Evolutionary conservation across 2,113 vertebrate species (phyloP).

Genomic region (Elanoides forficatus): DNA sequence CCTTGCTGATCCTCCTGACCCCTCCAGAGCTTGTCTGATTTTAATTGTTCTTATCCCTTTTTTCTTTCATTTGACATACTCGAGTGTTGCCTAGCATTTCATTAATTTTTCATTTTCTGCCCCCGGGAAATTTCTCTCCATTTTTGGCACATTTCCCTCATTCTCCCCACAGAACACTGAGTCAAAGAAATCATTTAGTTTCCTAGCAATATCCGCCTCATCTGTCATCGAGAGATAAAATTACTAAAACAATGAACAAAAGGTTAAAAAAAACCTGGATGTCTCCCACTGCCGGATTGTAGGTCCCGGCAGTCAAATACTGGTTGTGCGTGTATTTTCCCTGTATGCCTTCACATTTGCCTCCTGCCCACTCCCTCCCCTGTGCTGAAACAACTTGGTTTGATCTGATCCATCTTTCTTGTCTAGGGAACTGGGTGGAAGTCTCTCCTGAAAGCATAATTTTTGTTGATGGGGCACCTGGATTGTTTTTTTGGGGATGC

Average conservation of each 20-base stretch:
- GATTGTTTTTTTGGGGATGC: neutral
- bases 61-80: constrained; percentile 7
- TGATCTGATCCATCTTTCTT: neutral
- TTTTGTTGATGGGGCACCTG: neutral
- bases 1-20: neutral
- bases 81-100: constrained; percentile 41
- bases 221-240: constrained; percentile 68
- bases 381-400: neutral
- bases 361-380: neutral
- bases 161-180: constrained; percentile 47
- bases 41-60: constrained; percentile 22
- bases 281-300: neutral
- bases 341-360: neutral
- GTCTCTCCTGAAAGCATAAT: neutral
- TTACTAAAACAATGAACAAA: constrained; percentile 65
- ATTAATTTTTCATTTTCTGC: constrained; percentile 68
- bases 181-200: constrained; percentile 62
- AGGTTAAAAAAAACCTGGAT: constrained; percentile 43
- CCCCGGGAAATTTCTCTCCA: constrained; percentile 53
- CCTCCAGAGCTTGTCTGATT: neutral
- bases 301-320: constrained; percentile 25
- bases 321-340: neutral
- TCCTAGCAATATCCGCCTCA: constrained; percentile 67
- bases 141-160: constrained; percentile 47
- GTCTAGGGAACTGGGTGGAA: neutral